These are phyloP conservation scores for Tenthredo notha DNA, from an alignment of 2,888 invertebrate species.

Conservation along the genomic window DNA sequence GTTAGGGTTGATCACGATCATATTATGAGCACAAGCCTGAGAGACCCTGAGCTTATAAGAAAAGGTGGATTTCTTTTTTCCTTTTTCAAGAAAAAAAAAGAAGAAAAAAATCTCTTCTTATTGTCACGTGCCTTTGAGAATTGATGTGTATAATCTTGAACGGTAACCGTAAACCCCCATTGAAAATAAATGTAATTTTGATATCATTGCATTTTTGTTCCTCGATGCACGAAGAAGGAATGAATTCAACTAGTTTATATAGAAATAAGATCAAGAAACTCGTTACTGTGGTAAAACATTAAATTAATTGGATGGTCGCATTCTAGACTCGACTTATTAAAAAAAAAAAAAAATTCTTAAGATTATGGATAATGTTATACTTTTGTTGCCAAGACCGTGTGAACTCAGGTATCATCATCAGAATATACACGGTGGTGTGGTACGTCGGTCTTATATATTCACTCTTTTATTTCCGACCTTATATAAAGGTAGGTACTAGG, in stretches of 20 bases:
- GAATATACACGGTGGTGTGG: not conserved
- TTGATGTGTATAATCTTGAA: not conserved
- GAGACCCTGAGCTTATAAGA: not conserved
- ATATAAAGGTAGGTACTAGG: not conserved
- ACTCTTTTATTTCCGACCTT: not conserved
- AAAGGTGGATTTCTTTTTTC: not conserved
- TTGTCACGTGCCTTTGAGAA: not conserved
- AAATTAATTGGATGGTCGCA: not conserved
- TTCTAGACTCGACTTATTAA: not conserved
- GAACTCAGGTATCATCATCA: conserved; percentile 22
- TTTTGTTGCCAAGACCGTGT: conserved; percentile 2
- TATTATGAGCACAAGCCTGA: not conserved
- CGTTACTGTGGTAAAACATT: not conserved
- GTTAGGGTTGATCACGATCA: conserved; percentile 1
- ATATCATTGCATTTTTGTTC: not conserved
- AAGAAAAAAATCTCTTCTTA: not conserved
- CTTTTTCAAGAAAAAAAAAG: not conserved
- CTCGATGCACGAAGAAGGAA: not conserved
- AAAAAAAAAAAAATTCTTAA: not conserved
- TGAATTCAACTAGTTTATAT: not conserved
- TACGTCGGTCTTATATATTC: conserved; percentile 9
- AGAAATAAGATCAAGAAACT: not conserved
- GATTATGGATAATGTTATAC: conserved; percentile 6
- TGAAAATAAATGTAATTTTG: not conserved
- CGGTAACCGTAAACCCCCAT: not conserved